A percentile compares a stretch with the other conserved stretches of the same genome.
Evolutionary conservation across 1,140 invertebrate genomes (phyloP).

Genomic region (Hyposmocoma kahamanoa): DNA sequence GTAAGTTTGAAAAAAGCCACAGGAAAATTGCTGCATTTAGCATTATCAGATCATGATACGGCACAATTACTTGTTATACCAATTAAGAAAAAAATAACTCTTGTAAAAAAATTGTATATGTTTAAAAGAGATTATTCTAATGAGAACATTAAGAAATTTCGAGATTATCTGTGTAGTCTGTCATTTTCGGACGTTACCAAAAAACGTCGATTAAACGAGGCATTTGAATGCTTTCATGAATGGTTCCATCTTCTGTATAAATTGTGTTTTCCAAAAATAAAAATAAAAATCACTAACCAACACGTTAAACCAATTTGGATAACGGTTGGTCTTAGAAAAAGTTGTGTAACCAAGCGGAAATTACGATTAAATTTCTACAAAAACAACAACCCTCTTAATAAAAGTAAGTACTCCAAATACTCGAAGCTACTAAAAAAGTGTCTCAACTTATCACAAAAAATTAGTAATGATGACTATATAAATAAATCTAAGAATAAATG

Average conservation of each 20-base stretch:
- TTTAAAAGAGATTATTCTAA: background rate
- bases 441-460: background rate
- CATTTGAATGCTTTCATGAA: conserved; percentile 4
- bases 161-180: background rate
- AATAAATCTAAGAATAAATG: conserved; percentile 2
- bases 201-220: background rate
- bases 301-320: background rate
- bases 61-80: background rate
- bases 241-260: background rate
- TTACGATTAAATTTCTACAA: background rate
- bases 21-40: background rate
- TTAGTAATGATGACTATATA: background rate
- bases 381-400: background rate
- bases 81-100: background rate
- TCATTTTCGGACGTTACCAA: background rate
- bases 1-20: background rate
- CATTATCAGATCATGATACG: background rate
- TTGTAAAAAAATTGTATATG: background rate
- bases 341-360: background rate
- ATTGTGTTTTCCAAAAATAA: background rate
- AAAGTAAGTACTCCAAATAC: background rate
- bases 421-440: conserved; percentile 1
- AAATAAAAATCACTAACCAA: background rate
- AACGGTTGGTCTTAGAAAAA: background rate
- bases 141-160: background rate